These are phyloP conservation scores for Tichodroma muraria DNA, from an alignment of 2,113 vertebrate species.

Conservation along the genomic window DNA sequence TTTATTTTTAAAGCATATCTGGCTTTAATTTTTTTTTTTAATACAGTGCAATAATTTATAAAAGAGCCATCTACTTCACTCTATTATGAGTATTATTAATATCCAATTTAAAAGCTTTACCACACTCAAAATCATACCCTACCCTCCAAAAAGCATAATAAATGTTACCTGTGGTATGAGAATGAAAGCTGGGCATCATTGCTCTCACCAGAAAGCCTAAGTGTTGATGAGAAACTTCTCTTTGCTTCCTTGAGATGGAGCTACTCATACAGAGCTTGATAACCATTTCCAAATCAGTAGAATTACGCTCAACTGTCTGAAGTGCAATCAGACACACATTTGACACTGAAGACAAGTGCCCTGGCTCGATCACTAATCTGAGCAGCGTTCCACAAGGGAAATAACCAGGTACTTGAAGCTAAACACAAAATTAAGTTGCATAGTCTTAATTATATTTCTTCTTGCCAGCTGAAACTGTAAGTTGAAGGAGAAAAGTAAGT, in stretches of 20 bases:
- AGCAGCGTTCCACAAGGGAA: neutral
- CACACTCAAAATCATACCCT: neutral
- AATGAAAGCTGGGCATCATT: neutral
- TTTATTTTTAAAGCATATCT: conserved; percentile 13
- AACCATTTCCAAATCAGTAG: neutral
- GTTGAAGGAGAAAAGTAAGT: neutral
- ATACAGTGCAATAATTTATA: neutral
- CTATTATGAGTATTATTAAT: neutral
- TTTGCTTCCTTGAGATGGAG: neutral
- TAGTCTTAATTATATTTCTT: neutral
- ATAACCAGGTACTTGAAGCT: neutral
- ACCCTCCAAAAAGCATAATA: neutral
- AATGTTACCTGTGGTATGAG: neutral
- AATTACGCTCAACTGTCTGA: neutral
- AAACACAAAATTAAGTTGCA: neutral
- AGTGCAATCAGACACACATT: neutral
- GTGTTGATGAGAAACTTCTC: neutral
- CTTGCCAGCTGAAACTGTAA: neutral
- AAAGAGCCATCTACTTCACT: neutral
- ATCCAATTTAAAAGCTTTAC: neutral
- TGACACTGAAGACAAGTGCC: neutral
- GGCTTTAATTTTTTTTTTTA: neutral
- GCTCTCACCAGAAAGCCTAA: neutral
- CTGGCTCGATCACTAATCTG: neutral
- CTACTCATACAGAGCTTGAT: neutral